Conservation (phyloP, 53 echinoderm and acorn worm genomes). For the Stichopus horrens region DNA sequence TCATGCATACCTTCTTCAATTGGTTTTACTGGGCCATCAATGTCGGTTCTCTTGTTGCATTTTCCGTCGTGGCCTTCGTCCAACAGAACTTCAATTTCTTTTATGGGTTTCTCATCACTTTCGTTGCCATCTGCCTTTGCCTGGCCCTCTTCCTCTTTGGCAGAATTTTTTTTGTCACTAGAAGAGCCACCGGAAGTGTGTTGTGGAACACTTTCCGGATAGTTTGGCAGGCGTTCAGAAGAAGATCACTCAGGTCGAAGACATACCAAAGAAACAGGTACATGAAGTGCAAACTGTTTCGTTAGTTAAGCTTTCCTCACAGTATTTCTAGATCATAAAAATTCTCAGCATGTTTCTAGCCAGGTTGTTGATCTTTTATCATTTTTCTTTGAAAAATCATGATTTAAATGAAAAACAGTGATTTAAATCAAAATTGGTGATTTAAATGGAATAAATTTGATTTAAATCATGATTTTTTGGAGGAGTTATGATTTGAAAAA, state of each 20-base stretch:
- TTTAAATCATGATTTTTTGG: too few relatives aligned
- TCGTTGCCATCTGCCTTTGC: constrained; percentile 49
- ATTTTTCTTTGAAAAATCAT: not conserved
- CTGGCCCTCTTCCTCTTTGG: constrained; percentile 68
- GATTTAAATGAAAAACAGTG: too few relatives aligned
- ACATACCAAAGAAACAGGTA: constrained; percentile 31
- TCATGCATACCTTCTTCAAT: constrained; percentile 91
- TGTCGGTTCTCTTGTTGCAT: constrained; percentile 73
- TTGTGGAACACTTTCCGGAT: constrained; percentile 82
- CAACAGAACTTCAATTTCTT: constrained; percentile 86
- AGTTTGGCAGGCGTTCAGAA: constrained; percentile 68
- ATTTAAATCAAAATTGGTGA: too few relatives aligned
- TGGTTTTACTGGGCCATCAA: constrained; percentile 99
- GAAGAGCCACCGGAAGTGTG: constrained; percentile 83
- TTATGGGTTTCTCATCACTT: constrained; percentile 65
- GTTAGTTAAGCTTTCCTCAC: not conserved
- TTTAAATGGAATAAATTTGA: too few relatives aligned
- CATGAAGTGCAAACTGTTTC: not conserved
- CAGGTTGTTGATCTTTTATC: not conserved
- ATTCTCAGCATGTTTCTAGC: not conserved
- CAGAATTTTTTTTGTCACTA: constrained; percentile 66
- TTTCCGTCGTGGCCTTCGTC: constrained; percentile 61
- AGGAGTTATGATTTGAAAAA: too few relatives aligned
- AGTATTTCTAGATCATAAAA: not conserved
- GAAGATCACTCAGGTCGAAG: constrained; percentile 48